Conservation (phyloP, 2,797 vertebrate species). For the Mormyrus proboscirostris region DNA sequence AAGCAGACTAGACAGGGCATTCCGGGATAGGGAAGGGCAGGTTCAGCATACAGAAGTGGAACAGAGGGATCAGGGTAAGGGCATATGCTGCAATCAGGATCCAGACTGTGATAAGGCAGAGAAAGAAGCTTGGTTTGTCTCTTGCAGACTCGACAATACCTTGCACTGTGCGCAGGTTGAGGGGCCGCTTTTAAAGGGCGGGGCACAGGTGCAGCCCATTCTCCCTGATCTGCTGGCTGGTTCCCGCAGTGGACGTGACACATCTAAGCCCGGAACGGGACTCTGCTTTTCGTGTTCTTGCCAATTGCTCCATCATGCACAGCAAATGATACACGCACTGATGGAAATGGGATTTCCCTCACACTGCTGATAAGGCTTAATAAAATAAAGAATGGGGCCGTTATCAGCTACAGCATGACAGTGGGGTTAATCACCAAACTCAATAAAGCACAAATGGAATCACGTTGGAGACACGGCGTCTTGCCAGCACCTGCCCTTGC, state of each 20-base stretch:
- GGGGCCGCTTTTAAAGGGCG: not conserved
- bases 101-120: not conserved
- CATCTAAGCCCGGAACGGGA: not conserved
- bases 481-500: not conserved
- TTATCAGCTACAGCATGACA: slow-evolving; percentile 22
- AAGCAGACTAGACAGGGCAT: not conserved
- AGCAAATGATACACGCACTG: not conserved
- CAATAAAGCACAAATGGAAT: slow-evolving; percentile 5
- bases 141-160: not conserved
- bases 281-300: not conserved
- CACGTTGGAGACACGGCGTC: not conserved
- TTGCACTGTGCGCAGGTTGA: not conserved
- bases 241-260: not conserved
- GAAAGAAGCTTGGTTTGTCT: not conserved
- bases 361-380: slow-evolving; percentile 15
- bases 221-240: not conserved
- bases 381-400: slow-evolving; percentile 15
- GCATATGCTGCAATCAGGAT: not conserved
- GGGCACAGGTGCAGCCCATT: not conserved
- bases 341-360: slow-evolving; percentile 25
- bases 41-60: not conserved
- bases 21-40: not conserved
- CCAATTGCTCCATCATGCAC: not conserved
- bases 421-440: slow-evolving; percentile 20
- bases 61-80: not conserved